phyloP scores from a whole-genome alignment of 1,140 invertebrate genomes.

The Bombus soroeensis region DNA sequence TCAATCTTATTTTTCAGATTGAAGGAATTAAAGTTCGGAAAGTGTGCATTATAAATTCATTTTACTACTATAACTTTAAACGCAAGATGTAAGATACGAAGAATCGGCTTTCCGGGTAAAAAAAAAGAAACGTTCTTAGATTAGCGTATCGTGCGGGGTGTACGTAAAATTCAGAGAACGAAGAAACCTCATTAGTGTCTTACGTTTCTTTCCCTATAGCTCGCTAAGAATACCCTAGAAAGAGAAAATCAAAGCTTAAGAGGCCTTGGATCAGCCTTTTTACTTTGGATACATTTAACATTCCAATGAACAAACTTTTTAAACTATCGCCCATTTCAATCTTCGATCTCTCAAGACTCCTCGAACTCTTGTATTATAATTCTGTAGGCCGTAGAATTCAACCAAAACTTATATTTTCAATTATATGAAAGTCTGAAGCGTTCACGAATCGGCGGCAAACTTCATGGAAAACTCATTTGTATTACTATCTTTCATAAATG shows the following conservation, averaged over 20 bases:
- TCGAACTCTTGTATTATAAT: slow-evolving; percentile 12
- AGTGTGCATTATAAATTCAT: neutral
- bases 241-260: neutral
- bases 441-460: neutral
- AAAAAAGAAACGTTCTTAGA: neutral
- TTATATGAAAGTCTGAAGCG: neutral
- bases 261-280: neutral
- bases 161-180: neutral
- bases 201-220: neutral
- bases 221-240: neutral
- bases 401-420: slow-evolving; percentile 12
- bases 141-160: no score
- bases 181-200: neutral
- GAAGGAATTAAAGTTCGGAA: neutral
- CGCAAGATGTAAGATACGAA: neutral
- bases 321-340: neutral
- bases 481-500: neutral
- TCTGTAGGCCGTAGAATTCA: neutral
- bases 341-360: neutral
- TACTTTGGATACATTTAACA: neutral
- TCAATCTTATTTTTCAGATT: neutral
- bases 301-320: neutral
- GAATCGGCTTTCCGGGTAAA: neutral
- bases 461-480: neutral
- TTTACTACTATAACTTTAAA: neutral